A percentile compares a stretch with the other conserved stretches of the same genome.
phyloP scores from a whole-genome alignment of 2,797 vertebrate genomes.

The Sebastes matsubarae region DNA sequence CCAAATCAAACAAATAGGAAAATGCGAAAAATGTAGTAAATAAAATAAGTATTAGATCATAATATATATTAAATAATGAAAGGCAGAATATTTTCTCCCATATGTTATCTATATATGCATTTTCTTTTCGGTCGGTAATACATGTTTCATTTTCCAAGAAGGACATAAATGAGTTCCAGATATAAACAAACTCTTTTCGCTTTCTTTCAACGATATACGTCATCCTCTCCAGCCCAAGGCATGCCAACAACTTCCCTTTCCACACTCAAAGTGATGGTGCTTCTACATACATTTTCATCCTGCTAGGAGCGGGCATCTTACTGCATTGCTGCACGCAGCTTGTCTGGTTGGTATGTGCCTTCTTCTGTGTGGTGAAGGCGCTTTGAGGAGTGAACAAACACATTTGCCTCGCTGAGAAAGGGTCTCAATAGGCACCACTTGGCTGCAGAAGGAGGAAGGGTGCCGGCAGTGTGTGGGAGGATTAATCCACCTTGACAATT shows the following conservation, averaged over 20 bases:
- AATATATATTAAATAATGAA: no score
- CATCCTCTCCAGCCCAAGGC: neutral
- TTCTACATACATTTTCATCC: neutral
- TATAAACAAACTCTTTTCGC: neutral
- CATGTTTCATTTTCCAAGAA: no score
- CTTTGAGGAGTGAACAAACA: slow-evolving; percentile 56
- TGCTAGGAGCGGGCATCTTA: neutral
- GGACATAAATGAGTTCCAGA: no score
- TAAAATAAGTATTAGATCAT: no score
- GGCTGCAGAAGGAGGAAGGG: slow-evolving; percentile 49
- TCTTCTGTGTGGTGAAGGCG: slow-evolving; percentile 29
- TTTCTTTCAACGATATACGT: neutral
- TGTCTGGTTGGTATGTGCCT: slow-evolving; percentile 21
- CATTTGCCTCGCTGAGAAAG: slow-evolving; percentile 32
- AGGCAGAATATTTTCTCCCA: no score
- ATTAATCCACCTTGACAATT: slow-evolving; percentile 55
- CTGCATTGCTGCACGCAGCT: slow-evolving; percentile 6
- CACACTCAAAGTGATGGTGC: neutral
- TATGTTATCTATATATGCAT: no score
- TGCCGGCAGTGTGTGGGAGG: slow-evolving; percentile 38
- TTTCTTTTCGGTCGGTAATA: no score
- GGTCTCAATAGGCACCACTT: slow-evolving; percentile 35
- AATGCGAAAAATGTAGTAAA: no score
- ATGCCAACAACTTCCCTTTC: neutral
- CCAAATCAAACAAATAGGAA: neutral